Percentiles rank a stretch among this genome's conserved stretches.
Conservation (phyloP, 2,113 vertebrate genomes). For the Triplophysa siluroides region DNA sequence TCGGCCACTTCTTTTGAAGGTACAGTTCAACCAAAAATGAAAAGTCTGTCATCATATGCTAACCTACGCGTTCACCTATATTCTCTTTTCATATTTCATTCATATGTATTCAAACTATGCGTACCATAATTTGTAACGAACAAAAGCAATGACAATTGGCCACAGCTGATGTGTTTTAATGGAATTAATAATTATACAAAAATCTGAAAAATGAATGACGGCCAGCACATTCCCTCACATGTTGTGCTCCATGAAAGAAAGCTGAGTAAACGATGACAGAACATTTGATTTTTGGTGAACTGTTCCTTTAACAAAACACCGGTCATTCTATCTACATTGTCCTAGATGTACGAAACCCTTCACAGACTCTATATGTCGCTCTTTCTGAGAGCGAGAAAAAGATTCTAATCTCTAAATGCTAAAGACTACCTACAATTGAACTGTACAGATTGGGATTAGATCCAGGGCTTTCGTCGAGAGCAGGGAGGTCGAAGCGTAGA, state of each 20-base stretch:
- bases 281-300: not conserved
- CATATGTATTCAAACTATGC: no score
- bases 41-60: not conserved
- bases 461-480: conserved; percentile 36
- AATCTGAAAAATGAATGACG: no score
- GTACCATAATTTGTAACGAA: no score
- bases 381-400: conserved; percentile 15
- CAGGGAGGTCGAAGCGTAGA: conserved; percentile 5
- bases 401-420: conserved; percentile 49
- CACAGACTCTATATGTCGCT: conserved; percentile 24
- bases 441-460: conserved; percentile 25
- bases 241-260: no score
- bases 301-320: conserved; percentile 18
- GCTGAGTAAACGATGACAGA: not conserved
- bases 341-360: conserved; percentile 5
- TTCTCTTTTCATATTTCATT: no score
- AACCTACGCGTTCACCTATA: no score
- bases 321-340: not conserved
- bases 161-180: no score
- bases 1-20: conserved; percentile 16
- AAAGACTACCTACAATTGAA: conserved; percentile 28
- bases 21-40: not conserved
- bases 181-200: no score
- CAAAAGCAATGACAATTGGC: no score
- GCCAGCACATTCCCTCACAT: no score